phyloP scores from a whole-genome alignment of 2,888 invertebrate species.

The Tachina lurida region DNA sequence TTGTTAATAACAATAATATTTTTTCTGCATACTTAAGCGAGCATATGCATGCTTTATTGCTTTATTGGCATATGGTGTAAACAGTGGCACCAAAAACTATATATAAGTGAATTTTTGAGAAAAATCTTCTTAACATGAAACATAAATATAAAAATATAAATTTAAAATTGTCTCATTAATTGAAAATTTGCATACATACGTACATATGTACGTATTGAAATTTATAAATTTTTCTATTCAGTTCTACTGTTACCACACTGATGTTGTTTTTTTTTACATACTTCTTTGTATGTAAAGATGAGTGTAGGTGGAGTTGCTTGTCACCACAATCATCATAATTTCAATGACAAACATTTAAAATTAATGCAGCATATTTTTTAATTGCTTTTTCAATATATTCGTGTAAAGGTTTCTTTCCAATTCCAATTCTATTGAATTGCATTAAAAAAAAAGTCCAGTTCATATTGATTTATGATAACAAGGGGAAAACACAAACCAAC shows the following conservation, averaged over 20 bases:
- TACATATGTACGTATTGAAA: too few relatives aligned
- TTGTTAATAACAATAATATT: slow-evolving; percentile 23
- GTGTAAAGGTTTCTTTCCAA: slow-evolving; percentile 43
- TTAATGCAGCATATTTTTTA: slow-evolving; percentile 28
- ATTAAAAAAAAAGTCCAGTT: slow-evolving; percentile 35
- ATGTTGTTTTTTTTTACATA: background rate
- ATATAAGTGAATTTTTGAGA: background rate
- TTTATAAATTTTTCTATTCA: background rate
- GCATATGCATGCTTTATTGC: slow-evolving; percentile 1
- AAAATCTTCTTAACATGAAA: too few relatives aligned
- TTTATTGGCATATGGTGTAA: background rate
- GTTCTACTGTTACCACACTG: slow-evolving; percentile 13
- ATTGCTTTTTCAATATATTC: too few relatives aligned
- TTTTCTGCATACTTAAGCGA: background rate
- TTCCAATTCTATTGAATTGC: slow-evolving; percentile 35
- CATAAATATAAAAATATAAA: too few relatives aligned
- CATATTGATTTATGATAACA: slow-evolving; percentile 17
- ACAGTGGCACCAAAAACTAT: slow-evolving; percentile 9
- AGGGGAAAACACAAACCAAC: background rate
- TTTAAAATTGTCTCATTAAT: too few relatives aligned
- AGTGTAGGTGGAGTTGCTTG: slow-evolving; percentile 56
- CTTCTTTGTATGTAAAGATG: background rate
- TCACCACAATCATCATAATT: slow-evolving; percentile 65
- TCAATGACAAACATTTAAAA: slow-evolving; percentile 61
- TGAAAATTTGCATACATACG: too few relatives aligned